Evolutionary conservation across 2,888 invertebrate genomes (phyloP).

Genomic region (Arrhopalites spinosus): DNA sequence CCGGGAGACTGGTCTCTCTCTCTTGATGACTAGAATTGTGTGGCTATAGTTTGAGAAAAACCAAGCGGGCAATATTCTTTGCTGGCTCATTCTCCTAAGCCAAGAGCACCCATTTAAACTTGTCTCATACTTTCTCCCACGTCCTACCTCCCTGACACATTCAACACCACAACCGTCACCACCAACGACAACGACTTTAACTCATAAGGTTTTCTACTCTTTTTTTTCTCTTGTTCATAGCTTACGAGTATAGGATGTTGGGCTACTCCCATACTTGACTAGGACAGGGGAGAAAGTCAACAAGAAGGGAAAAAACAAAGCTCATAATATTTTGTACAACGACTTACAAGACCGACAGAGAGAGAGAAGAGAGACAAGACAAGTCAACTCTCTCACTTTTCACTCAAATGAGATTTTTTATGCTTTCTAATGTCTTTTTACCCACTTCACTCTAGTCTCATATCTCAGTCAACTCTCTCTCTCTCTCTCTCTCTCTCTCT

Average conservation of each 20-base stretch:
- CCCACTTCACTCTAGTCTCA: not conserved
- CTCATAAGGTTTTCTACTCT: too few species aligned
- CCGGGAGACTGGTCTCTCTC: not conserved
- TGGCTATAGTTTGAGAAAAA: not conserved
- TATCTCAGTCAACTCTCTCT: not conserved
- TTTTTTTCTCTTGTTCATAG: too few species aligned
- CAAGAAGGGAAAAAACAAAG: too few species aligned
- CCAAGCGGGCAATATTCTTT: not conserved
- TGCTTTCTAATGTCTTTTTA: constrained; percentile 12
- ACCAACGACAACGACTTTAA: not conserved
- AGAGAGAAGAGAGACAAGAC: too few species aligned
- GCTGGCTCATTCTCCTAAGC: not conserved
- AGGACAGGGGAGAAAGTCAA: too few species aligned
- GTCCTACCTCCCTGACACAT: not conserved
- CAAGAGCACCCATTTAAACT: constrained; percentile 16
- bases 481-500: not conserved
- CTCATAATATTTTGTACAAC: too few species aligned
- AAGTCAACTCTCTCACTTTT: not conserved
- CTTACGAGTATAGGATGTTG: too few species aligned
- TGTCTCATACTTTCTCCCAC: not conserved
- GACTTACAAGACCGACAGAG: too few species aligned
- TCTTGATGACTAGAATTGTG: not conserved
- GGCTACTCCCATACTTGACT: too few species aligned
- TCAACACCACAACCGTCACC: not conserved
- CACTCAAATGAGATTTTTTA: constrained; percentile 11